Base-by-base conservation (phyloP, 1,140 invertebrate species). In the Lerema accius region DNA sequence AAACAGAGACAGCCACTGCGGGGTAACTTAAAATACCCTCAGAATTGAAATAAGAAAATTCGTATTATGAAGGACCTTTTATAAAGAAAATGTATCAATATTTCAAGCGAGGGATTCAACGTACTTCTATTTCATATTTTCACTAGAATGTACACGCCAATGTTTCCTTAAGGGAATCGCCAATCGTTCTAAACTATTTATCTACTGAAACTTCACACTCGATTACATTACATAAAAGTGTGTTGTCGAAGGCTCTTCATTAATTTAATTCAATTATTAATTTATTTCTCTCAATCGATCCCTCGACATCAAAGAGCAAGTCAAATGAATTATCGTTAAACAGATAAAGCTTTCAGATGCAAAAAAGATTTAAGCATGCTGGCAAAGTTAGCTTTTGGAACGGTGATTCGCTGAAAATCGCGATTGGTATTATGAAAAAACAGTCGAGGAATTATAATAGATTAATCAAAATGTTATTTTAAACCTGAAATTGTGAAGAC, bases 251-350 rank as follows among this genome's bases (percentile, higher is more conserved):
- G 82, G 84, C 80, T 87, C 73, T 63, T 73, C 71, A 66, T 63
- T 69, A 73, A 74, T 78, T 75, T 70, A 65, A 50, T 10, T 58
- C 14, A 42, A 67, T 74, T 49, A 80, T 71, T 48, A 73, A 73
- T 50, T 67, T 17, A 55, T 50, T 13, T 43, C 32, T 45, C 26
- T 56, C 23, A 72, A 73, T 46, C 55, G 74, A 84, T 69, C 84
- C 84, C 71, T 84, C 79, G 84, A 86, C 85, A 86, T 80, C 80
- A 83, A 56, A 68, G 78, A 86, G 84, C 86, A 89, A 87, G 86
- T 89, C 86, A 89, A 89, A 89, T 89, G 86, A 87, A 89, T 89
- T 83, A 73, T 80, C 63, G 63, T 79, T 76, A 80, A 63, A 68
- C 73, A 80, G 59, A 69, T 64, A 78, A 84, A 82, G 80, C 76